phyloP scores from a whole-genome alignment of 2,113 vertebrate genomes.

The Cavia porcellus region DNA sequence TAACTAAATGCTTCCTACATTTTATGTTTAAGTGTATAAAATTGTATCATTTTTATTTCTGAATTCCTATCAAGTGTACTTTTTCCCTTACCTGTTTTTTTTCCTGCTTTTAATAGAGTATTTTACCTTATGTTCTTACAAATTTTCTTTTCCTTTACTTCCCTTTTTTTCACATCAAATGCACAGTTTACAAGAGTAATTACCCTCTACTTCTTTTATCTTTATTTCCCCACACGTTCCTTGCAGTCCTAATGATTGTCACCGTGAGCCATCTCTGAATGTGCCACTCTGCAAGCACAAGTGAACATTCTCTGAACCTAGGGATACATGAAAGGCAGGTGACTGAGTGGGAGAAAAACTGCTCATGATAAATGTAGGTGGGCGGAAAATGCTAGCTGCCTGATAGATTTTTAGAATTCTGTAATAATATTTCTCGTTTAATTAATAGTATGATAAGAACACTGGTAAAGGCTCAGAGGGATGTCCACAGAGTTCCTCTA shows the following conservation, averaged over 20 bases:
- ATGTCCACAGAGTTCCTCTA: neutral
- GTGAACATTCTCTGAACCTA: conserved; percentile 42
- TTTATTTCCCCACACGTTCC: neutral
- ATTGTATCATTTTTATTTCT: neutral
- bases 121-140: neutral
- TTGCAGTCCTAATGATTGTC: conserved; percentile 47
- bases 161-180: conserved; percentile 28
- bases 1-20: neutral
- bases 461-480: neutral
- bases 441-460: conserved; percentile 69
- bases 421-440: conserved; percentile 76
- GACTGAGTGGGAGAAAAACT: conserved; percentile 66
- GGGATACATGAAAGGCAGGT: conserved; percentile 32
- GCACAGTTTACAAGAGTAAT: conserved; percentile 27
- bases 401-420: conserved; percentile 58
- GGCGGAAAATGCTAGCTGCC: conserved; percentile 60
- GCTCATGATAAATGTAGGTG: conserved; percentile 61
- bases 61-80: neutral
- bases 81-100: neutral
- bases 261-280: neutral
- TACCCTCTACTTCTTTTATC: conserved; percentile 43
- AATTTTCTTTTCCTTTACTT: neutral
- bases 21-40: neutral
- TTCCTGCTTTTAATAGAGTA: neutral
- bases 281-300: conserved; percentile 11